These are phyloP conservation scores for Malachius bipustulatus DNA, from an alignment of 2,888 invertebrate species.

Conservation along the genomic window DNA sequence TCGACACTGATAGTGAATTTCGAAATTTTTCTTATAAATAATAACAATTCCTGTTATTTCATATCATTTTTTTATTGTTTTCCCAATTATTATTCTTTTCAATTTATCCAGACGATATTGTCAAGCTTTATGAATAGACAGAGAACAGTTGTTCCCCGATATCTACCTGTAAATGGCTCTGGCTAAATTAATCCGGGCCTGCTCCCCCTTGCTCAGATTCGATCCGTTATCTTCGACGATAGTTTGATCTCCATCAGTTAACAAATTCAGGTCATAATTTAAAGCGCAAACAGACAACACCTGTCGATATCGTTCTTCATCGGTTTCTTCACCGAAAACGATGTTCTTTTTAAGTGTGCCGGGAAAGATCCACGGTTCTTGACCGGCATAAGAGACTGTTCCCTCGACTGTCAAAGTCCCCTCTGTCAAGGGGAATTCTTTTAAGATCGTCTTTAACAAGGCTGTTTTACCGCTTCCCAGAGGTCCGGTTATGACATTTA, in stretches of 20 bases:
- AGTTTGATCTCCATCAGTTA: conserved; percentile 59
- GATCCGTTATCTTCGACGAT: conserved; percentile 66
- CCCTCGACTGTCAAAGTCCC: conserved; percentile 37
- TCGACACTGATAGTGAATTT: too few species aligned
- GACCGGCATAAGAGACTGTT: conserved; percentile 40
- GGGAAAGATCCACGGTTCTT: conserved; percentile 45
- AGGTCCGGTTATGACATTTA: conserved; percentile 45
- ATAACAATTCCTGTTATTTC: too few species aligned
- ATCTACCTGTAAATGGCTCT: conserved; percentile 60
- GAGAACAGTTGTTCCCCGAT: too few species aligned
- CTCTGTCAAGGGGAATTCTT: conserved; percentile 28
- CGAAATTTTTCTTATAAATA: too few species aligned
- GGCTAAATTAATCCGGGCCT: conserved; percentile 62
- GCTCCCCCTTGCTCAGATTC: conserved; percentile 68
- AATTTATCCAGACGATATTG: too few species aligned
- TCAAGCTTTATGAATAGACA: too few species aligned
- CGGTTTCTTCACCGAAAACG: conserved; percentile 51
- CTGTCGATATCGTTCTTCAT: conserved; percentile 41
- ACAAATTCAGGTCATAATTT: conserved; percentile 51
- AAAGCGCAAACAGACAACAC: conserved; percentile 51
- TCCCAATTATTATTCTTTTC: too few species aligned
- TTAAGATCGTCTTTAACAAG: conserved; percentile 28
- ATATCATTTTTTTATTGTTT: too few species aligned
- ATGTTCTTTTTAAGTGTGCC: conserved; percentile 58
- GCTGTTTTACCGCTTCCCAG: conserved; percentile 49